Evolutionary conservation across 2,888 invertebrate species (phyloP), one percentile per base, ranked within the genome.

Genomic region (Cheilosia grossa): DNA sequence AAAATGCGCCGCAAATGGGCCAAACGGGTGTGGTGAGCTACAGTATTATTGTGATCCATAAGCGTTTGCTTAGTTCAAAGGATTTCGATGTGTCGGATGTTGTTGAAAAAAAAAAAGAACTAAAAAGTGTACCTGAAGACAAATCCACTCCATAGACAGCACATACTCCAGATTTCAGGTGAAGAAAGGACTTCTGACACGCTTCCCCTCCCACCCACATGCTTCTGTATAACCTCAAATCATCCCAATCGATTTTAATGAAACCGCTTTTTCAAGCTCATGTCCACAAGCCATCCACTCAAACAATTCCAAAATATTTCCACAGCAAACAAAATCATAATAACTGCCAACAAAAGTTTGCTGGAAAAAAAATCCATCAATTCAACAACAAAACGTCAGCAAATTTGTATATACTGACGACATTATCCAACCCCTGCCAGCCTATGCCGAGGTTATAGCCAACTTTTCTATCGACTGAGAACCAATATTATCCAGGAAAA

Each of bases 381-480:
- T 42, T 58, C 49, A 53, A 77, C 58, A 49, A 70, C 44, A 82
- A 66, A 79, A 79, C 58, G 74, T 80, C 80, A 83, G 80, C 83
- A 74, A 75, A 75, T 83, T 74, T 83, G 40, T 74, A 19, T 21
- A 21, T n/a, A 27, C 42, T 17, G 19, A 37, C 49, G 61, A 24
- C 72, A 79, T 54, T 61, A 42, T 19, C 33, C 40, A 58, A 5
- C 40, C 61, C 19, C 37, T 5, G 37, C 42, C 24, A 7, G 51
- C 13, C 44, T 19, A 51, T n/a, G 15, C 17, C 0, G 40, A 6
- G 42, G n/a, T 75, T 75, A 83, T 80, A 80, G 83, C 83, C 83
- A 85, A 85, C 83, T 85, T 85, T 85, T 81, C 80, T 70, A 85
- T 85, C 80, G 74, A 69, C 83, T 81, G 69, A 85, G 74, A 85